Base-by-base conservation (phyloP, 2,888 invertebrate genomes). In the Melieria omissa region DNA sequence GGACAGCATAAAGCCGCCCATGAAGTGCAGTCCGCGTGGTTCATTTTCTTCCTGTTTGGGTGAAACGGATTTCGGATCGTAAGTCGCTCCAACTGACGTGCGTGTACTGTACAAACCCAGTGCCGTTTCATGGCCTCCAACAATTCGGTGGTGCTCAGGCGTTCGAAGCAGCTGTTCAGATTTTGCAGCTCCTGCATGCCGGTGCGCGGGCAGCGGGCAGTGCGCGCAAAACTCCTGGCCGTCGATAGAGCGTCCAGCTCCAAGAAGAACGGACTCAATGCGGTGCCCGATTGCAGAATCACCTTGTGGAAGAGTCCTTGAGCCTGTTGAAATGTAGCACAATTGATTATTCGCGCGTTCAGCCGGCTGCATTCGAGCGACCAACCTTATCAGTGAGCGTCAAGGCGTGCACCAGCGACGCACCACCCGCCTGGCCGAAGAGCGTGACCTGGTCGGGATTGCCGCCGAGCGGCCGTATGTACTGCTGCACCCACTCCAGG, bases 211-310 rank as follows among this genome's bases (percentile, higher is more conserved):
- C 87, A 88, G 45, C 83, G 85, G 4, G 86, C 85, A 8, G 83
- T 75, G 14, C 80, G 79, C 0, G 87, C 87, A 65, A 89, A 86
- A n/a, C 82, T 84, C 44, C 79, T 76, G 0, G 88, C 84, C 6
- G 84, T 86, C 1, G 74, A 72, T 0, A 85, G 77, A 0, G 89
- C 88, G 57, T 86, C 79, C 12, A 83, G 81, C 75, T 90, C 89
- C 47, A 89, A 82, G 1, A 88, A 86, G 83, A 89, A 89, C 3
- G 88, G 87, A 77, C 88, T 88, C 7, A 89, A 74, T 0, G 88
- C 88, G 3, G 89, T 88, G 5, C 90, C 90, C 63, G 90, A 90
- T 77, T 89, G 89, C 6, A 89, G 81, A 65, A 90, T 89, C 7
- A 88, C 85, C 72, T 87, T 84, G 68, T 88, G 87, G 76, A 90